phyloP scores from a whole-genome alignment of 2,113 vertebrate species.

The Cichladusa arquata region DNA sequence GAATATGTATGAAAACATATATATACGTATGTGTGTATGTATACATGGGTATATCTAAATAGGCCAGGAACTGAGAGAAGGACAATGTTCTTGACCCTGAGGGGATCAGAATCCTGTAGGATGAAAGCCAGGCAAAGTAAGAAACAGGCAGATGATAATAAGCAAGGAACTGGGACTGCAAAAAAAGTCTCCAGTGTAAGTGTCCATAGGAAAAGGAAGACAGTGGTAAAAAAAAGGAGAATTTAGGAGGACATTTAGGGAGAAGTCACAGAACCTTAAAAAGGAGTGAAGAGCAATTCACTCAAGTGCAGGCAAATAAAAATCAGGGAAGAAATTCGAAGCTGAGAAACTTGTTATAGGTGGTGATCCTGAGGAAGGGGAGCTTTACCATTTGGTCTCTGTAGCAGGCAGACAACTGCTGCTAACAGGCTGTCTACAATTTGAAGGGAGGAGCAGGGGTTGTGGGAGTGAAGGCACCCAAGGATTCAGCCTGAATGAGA shows the following conservation, averaged over 20 bases:
- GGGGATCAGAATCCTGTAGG: background rate
- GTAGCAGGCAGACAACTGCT: slow-evolving; percentile 52
- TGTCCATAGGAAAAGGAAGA: background rate
- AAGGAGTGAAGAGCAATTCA: background rate
- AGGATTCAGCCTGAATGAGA: slow-evolving; percentile 53
- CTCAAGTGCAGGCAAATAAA: background rate
- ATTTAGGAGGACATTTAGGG: background rate
- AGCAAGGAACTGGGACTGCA: background rate
- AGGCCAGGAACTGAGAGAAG: background rate
- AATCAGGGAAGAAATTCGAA: background rate
- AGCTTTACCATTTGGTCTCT: slow-evolving; percentile 50
- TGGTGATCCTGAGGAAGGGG: slow-evolving; percentile 40
- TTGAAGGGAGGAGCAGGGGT: slow-evolving; percentile 44
- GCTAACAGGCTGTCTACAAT: slow-evolving; percentile 40
- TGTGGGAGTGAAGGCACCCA: background rate
- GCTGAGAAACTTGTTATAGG: slow-evolving; percentile 34
- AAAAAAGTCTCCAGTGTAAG: background rate
- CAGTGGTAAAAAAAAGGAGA: background rate
- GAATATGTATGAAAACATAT: background rate
- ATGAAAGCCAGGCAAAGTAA: background rate
- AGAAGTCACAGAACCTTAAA: background rate
- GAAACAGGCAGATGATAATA: background rate
- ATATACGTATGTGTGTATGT: background rate
- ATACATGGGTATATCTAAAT: background rate
- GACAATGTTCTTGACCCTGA: background rate